These are phyloP conservation scores for Syngnathus typhle DNA, from an alignment of 2,113 vertebrate genomes.

Conservation along the genomic window DNA sequence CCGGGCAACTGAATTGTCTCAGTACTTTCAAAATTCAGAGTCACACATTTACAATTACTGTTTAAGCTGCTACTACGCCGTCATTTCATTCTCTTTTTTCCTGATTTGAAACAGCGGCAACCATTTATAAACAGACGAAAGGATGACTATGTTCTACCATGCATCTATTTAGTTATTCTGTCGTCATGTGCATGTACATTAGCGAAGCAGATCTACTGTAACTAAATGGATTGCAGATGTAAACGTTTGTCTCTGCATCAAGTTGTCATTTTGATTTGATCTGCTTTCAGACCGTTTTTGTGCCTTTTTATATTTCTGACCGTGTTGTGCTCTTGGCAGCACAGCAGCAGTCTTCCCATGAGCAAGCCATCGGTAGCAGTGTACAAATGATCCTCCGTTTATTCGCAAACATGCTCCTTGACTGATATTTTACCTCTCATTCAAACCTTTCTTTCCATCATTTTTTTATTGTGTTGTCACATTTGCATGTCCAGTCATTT, in stretches of 20 bases:
- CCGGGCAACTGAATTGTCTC: slow-evolving; percentile 20
- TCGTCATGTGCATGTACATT: slow-evolving; percentile 7
- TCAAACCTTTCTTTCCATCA: slow-evolving; percentile 19
- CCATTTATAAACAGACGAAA: slow-evolving; percentile 5
- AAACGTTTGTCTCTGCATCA: neutral
- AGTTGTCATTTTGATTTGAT: neutral
- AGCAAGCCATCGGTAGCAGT: slow-evolving; percentile 7
- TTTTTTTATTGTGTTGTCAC: slow-evolving; percentile 15
- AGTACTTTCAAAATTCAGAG: slow-evolving; percentile 18
- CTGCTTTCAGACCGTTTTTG: neutral
- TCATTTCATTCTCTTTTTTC: slow-evolving; percentile 5
- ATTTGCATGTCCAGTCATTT: slow-evolving; percentile 14
- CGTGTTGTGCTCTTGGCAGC: slow-evolving; percentile 1
- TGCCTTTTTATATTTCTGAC: slow-evolving; percentile 11
- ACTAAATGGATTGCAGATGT: slow-evolving; percentile 10
- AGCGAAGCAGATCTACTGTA: neutral
- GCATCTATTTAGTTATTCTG: neutral
- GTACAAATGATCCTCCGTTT: slow-evolving; percentile 15
- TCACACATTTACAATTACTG: neutral
- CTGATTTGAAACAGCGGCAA: neutral
- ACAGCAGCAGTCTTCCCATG: slow-evolving; percentile 12
- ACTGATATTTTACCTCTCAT: slow-evolving; percentile 7
- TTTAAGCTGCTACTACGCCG: slow-evolving; percentile 2
- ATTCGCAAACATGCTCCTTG: slow-evolving; percentile 25
- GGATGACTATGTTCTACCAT: neutral